phyloP scores from a whole-genome alignment of 2,797 vertebrate genomes.

The Falco rusticolus region DNA sequence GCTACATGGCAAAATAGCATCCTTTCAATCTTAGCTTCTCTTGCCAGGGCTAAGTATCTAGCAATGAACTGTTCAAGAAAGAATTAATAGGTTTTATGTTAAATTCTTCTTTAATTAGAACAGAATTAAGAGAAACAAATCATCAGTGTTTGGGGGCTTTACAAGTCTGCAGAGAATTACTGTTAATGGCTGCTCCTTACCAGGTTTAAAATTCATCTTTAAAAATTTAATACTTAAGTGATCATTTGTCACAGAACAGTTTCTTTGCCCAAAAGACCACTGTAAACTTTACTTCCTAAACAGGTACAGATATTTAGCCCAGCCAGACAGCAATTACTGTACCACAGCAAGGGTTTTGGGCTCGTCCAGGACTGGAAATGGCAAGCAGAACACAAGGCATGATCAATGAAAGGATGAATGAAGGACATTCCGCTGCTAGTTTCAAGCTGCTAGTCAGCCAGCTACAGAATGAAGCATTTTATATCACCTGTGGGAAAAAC shows the following conservation, averaged over 20 bases:
- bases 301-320: not conserved
- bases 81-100: not conserved
- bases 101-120: not conserved
- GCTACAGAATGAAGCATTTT: not conserved
- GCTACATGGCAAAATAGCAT: rapidly evolving
- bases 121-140: not conserved
- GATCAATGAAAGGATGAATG: not conserved
- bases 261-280: not conserved
- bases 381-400: not conserved
- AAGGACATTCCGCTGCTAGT: not conserved
- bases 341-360: not conserved
- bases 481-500: not conserved
- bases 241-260: not conserved
- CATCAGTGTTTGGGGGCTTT: not conserved
- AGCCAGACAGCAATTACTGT: not conserved
- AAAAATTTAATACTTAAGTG: not conserved
- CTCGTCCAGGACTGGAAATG: not conserved
- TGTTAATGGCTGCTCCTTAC: not conserved
- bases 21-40: not conserved
- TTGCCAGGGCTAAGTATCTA: not conserved
- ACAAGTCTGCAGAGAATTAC: not conserved
- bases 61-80: not conserved
- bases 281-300: not conserved
- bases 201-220: not conserved
- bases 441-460: not conserved